A percentile compares a stretch with the other conserved stretches of the same genome.
These are phyloP conservation scores for Lasioglossum villosulum DNA, from an alignment of 2,888 invertebrate species.

Conservation along the genomic window DNA sequence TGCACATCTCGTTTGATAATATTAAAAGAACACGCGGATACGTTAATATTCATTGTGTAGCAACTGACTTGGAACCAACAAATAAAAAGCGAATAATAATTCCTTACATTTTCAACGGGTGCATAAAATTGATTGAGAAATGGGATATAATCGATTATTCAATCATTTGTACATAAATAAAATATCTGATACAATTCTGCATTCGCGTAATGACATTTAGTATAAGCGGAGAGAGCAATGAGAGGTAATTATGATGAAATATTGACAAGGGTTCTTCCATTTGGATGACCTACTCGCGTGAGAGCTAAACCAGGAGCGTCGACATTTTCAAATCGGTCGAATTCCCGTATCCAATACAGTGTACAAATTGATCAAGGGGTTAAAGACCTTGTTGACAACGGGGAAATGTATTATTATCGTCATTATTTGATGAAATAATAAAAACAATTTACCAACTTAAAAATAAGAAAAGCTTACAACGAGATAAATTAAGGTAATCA, in stretches of 20 bases:
- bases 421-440: not conserved
- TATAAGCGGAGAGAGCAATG: not conserved
- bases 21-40: not conserved
- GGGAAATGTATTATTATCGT: not conserved
- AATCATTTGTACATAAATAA: not conserved
- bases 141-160: not conserved
- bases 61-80: not conserved
- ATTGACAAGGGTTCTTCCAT: not conserved
- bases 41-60: not conserved
- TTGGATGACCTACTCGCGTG: not conserved
- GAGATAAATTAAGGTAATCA: not conserved
- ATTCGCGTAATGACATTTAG: not conserved
- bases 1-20: too few species aligned
- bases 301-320: not conserved
- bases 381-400: not conserved
- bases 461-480: not conserved
- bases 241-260: constrained; percentile 8
- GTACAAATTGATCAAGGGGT: not conserved
- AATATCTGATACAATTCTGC: not conserved
- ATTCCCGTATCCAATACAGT: not conserved
- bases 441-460: not conserved
- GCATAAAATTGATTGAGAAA: not conserved
- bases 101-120: not conserved
- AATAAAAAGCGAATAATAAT: not conserved
- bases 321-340: not conserved